Percentiles rank a stretch among this genome's conserved stretches.
phyloP scores from a whole-genome alignment of 2,888 invertebrate species.

The Drosophila siamana region DNA sequence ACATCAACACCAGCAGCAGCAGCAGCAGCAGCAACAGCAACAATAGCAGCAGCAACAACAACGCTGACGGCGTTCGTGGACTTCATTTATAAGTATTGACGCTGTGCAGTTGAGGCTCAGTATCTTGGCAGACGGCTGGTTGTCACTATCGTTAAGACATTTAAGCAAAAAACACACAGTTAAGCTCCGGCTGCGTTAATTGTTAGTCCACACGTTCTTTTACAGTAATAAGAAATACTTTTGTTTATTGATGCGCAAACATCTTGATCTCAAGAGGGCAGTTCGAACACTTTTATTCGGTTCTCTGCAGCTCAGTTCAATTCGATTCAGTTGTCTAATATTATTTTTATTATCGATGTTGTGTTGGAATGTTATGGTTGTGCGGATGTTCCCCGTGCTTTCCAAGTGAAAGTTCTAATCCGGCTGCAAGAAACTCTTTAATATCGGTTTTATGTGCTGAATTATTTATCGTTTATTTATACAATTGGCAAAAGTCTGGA shows the following conservation, averaged over 20 bases:
- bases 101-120: slow-evolving; percentile 50
- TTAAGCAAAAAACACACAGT: neutral
- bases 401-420: slow-evolving; percentile 75
- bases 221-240: slow-evolving; percentile 29
- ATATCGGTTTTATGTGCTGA: slow-evolving; percentile 48
- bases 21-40: neutral
- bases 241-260: slow-evolving; percentile 34
- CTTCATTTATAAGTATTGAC: slow-evolving; percentile 50
- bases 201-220: slow-evolving; percentile 47
- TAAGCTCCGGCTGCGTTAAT: slow-evolving; percentile 39
- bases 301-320: neutral
- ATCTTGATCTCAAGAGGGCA: slow-evolving; percentile 25
- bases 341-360: neutral
- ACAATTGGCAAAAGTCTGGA: slow-evolving; percentile 39
- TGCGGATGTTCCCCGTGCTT: slow-evolving; percentile 36
- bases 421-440: slow-evolving; percentile 55
- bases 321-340: neutral
- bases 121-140: slow-evolving; percentile 60
- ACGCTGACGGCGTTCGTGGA: slow-evolving; percentile 15
- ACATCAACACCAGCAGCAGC: slow-evolving; percentile 4
- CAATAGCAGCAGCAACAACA: neutral
- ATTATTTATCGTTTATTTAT: slow-evolving; percentile 53
- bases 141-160: slow-evolving; percentile 40
- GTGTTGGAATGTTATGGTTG: slow-evolving; percentile 6
- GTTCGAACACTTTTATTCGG: slow-evolving; percentile 4